Evolutionary conservation across 2,113 vertebrate genomes (phyloP), one percentile per base, ranked within the genome.

Genomic region (Colaptes auratus): DNA sequence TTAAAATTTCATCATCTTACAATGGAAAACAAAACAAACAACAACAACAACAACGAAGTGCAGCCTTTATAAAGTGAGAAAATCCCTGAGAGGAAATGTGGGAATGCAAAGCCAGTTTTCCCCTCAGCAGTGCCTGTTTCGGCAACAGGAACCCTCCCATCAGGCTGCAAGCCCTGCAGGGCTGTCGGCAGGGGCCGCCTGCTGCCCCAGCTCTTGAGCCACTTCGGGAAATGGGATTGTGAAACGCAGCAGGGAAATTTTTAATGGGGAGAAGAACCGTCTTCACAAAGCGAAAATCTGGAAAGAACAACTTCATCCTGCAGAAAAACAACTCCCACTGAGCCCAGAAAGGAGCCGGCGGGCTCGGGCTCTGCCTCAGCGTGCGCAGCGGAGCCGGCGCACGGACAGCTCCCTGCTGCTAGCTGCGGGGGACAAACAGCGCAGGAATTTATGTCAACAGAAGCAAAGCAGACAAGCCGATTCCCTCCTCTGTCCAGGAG

Each of bases 271-370:
- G 59, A 88, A 56, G 15, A 64, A 72, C 50, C 55, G 50, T 72
- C 77, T 88, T 59, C 70, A 75, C 53, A 74, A 84, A 82, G 44
- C n/a, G 56, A 75, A 82, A 60, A 73, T 55, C 12, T 84, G 81
- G 92, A 96, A 93, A 72, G n/a, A 95, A 94, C 84, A 82, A 80
- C 66, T 81, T 88, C 33, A 64, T 74, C 66, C 52, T 63, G 8
- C 10, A 82, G 77, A 50, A 90, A 90, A 96, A 90, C 69, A 93
- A 77, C 42, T 86, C 81, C 63, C 59, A 31, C 27, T 8, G 55
- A 86, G 77, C 33, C 66, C 83, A 93, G 87, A 69, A 93, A 61
- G 20, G 42, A 71, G 20, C 15, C 0, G 1, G 75, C 66, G 44
- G 20, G 25, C 86, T 48, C 67, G 69, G 20, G 25, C 86, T 52